Conservation (phyloP, 1,140 invertebrate species). For the Drosophila arizonae region DNA sequence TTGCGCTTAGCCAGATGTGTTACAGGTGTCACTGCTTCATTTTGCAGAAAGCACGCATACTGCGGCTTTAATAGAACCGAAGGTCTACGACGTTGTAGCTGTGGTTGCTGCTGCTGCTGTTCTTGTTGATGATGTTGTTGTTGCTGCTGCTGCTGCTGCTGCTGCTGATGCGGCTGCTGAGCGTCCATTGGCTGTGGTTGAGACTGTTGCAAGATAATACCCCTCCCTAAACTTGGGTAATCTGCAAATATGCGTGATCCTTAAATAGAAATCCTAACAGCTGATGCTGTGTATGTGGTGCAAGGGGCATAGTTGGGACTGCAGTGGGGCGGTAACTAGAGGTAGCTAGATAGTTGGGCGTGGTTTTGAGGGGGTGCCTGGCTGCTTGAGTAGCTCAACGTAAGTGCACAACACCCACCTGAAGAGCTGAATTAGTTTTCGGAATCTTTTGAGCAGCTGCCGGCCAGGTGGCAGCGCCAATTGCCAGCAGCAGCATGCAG, state of each 20-base stretch:
- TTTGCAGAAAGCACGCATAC: slow-evolving; percentile 74
- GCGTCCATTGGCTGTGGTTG: slow-evolving; percentile 13
- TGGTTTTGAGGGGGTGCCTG: not conserved
- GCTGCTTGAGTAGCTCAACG: slow-evolving; percentile 29
- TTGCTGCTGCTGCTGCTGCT: slow-evolving; percentile 14
- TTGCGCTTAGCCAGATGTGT: slow-evolving; percentile 36
- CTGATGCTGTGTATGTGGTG: slow-evolving; percentile 25
- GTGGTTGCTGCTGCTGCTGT: slow-evolving; percentile 27
- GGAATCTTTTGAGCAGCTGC: slow-evolving; percentile 39
- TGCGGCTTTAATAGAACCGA: slow-evolving; percentile 72
- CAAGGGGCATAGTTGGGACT: slow-evolving; percentile 3
- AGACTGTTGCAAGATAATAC: slow-evolving; percentile 76
- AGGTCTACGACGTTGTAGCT: slow-evolving; percentile 59
- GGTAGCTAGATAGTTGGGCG: slow-evolving; percentile 15
- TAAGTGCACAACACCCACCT: slow-evolving; percentile 61
- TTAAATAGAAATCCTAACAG: slow-evolving; percentile 53
- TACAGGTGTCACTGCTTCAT: slow-evolving; percentile 43
- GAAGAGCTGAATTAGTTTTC: slow-evolving; percentile 67
- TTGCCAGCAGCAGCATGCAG: slow-evolving; percentile 41
- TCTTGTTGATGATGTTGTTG: not conserved
- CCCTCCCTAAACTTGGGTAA: slow-evolving; percentile 82
- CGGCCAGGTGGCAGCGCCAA: slow-evolving; percentile 35
- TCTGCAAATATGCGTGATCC: slow-evolving; percentile 78
- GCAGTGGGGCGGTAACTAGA: slow-evolving; percentile 2
- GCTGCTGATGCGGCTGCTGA: slow-evolving; percentile 5